Conservation (phyloP, 2,113 vertebrate genomes). For the Leucoraja erinaceus region DNA sequence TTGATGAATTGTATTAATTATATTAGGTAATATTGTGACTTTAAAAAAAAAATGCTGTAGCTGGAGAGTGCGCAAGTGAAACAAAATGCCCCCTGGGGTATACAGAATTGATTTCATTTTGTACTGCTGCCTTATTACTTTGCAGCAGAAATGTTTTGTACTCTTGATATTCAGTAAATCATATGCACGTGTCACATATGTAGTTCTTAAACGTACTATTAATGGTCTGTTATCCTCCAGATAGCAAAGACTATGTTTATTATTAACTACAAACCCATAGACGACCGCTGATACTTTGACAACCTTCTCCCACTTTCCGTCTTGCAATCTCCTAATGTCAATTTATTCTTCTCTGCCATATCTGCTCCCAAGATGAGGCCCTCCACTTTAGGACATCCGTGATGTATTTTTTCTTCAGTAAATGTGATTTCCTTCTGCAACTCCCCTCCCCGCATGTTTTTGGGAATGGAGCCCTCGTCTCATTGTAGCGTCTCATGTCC, state of each 20-base stretch:
- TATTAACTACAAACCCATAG: background rate
- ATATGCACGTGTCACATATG: constrained; percentile 13
- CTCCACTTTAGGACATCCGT: too few species aligned
- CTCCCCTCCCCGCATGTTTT: too few species aligned
- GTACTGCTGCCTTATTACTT: constrained; percentile 27
- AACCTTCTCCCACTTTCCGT: too few species aligned
- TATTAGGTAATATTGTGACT: background rate
- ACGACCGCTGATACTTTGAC: too few species aligned
- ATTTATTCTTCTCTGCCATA: too few species aligned
- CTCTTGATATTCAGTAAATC: constrained; percentile 23
- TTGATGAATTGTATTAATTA: constrained; percentile 18
- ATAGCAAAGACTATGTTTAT: background rate
- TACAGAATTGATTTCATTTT: constrained; percentile 24
- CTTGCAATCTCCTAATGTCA: too few species aligned
- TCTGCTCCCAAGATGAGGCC: too few species aligned
- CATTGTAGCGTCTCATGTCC: too few species aligned
- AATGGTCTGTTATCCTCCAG: constrained; percentile 26
- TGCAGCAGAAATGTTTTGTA: constrained; percentile 6
- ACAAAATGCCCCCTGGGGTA: constrained; percentile 24
- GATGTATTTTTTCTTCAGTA: too few species aligned
- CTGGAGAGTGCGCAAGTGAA: background rate
- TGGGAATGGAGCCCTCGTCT: too few species aligned
- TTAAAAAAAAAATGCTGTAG: background rate
- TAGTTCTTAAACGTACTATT: constrained; percentile 32
- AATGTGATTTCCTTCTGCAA: too few species aligned